Percentiles rank a stretch among this genome's conserved stretches.
Conservation (phyloP, 2,888 invertebrate species). For the Hesperia comma region DNA sequence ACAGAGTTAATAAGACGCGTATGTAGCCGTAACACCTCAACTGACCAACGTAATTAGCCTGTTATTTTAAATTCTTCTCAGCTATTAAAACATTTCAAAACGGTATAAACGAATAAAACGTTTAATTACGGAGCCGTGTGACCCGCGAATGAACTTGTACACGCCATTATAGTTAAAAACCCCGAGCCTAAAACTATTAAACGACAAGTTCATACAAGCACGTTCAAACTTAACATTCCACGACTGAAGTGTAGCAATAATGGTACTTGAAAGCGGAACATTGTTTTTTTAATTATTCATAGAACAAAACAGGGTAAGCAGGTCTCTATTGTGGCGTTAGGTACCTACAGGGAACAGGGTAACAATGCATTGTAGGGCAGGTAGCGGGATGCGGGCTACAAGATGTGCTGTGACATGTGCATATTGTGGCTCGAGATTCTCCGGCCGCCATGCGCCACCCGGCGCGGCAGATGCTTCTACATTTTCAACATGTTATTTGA, state of each 20-base stretch:
- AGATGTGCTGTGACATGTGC: constrained; percentile 65
- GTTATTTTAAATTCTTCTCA: neutral
- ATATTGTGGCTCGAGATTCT: constrained; percentile 53
- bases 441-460: constrained; percentile 61
- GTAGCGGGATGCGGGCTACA: constrained; percentile 75
- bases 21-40: neutral
- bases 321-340: constrained; percentile 62
- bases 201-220: constrained; percentile 28
- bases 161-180: constrained; percentile 8
- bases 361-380: constrained; percentile 69
- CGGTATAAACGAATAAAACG: constrained; percentile 4
- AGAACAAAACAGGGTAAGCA: constrained; percentile 72
- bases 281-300: constrained; percentile 60
- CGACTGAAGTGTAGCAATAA: constrained; percentile 60
- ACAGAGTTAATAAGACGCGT: too few species aligned
- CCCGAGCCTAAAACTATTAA: constrained; percentile 13
- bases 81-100: constrained; percentile 3
- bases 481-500: constrained; percentile 47
- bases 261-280: constrained; percentile 59
- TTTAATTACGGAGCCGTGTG: constrained; percentile 14
- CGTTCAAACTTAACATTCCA: constrained; percentile 51
- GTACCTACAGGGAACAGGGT: constrained; percentile 50
- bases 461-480: constrained; percentile 63
- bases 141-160: neutral
- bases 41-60: neutral